Evolutionary conservation across 1,140 invertebrate genomes (phyloP).

Genomic region (Bombus pyrosoma): DNA sequence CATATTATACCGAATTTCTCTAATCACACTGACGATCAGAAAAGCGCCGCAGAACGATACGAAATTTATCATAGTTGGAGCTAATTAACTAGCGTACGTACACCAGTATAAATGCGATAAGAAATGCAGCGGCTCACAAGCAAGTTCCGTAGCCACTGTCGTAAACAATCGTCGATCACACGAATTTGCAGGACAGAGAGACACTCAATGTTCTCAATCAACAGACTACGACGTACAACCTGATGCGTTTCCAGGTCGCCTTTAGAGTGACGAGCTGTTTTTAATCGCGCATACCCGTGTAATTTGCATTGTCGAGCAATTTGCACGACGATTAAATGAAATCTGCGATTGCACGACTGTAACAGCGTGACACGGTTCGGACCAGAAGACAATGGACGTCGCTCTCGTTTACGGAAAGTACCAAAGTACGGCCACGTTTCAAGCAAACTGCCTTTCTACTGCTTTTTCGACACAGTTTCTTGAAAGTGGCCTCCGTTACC

Average conservation of each 20-base stretch:
- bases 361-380: conserved; percentile 28
- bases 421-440: conserved; percentile 13
- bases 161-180: background rate
- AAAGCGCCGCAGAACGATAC: too few species aligned
- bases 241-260: too few species aligned
- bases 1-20: too few species aligned
- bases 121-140: too few species aligned
- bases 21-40: too few species aligned
- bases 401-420: conserved; percentile 38
- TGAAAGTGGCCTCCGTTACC: conserved; percentile 30
- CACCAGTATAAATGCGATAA: too few species aligned
- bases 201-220: too few species aligned
- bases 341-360: conserved; percentile 20
- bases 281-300: conserved; percentile 16
- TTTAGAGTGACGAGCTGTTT: conserved; percentile 15
- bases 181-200: background rate
- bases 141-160: too few species aligned
- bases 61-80: too few species aligned
- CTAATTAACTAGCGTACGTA: too few species aligned
- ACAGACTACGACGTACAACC: too few species aligned
- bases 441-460: background rate
- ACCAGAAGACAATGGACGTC: conserved; percentile 37
- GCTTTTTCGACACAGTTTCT: conserved; percentile 26
- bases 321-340: conserved; percentile 24
- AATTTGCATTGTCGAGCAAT: conserved; percentile 38